Evolutionary conservation across 2,797 vertebrate species (phyloP), one percentile per base, ranked within the genome.

Genomic region (Brachyalestes nurse): DNA sequence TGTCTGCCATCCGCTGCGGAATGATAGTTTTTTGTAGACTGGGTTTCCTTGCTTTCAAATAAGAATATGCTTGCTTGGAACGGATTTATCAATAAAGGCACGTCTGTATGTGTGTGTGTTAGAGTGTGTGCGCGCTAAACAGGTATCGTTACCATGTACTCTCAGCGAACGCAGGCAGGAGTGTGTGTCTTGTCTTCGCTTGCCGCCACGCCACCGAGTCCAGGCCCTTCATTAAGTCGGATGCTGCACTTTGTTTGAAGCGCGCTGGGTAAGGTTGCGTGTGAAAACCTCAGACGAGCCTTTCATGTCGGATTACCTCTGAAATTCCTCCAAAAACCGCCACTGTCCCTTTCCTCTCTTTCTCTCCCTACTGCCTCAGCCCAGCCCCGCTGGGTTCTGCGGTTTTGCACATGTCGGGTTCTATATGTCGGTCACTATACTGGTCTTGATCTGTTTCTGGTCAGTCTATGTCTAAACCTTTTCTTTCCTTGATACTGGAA

Each of bases 251-350:
- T 67, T 72, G 65, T 83, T 47, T 78, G 75, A 51, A 61, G 72
- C 42, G 58, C 14, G 55, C 58, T 77, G 62, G 42, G 45, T 57
- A 61, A 66, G 51, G 51, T 79, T 79, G 65, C 67, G 13, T 77
- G 80, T 71, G 79, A 82, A 74, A 2, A 6, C 66, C 73, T 74
- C 75, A 80, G 75, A 74, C 66, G 66, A 73, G 69, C 65, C 82
- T 82, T 85, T 86, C 53, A 85, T 73, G 65, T 79, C 13, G 79
- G 61, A 82, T 83, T 82, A 83, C 74, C 75, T 84, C 66, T 78
- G 78, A 85, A 85, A 65, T 40, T 34, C 69, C 60, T 85, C 75
- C 57, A 81, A 85, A 66, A 83, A 62, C 77, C 76, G 34, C 78
- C 23, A 60, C 73, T 76, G 79, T 81, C 79, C 34, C 73, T 76